Evolutionary conservation across 2,888 invertebrate species (phyloP), one percentile per base, ranked within the genome.

Genomic region (Terebella lapidaria): DNA sequence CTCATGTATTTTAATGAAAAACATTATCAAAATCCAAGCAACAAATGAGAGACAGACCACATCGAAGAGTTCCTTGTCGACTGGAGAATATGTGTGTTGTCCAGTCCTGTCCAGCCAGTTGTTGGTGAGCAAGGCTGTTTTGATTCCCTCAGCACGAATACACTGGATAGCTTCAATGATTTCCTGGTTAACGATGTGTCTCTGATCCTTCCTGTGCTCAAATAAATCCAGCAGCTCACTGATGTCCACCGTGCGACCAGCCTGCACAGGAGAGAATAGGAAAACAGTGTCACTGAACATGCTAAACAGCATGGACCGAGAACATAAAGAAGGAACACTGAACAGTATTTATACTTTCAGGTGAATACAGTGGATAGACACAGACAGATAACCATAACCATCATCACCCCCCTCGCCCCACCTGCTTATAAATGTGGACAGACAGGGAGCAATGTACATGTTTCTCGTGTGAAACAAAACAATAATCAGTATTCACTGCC

Each of bases 81-180:
- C 28, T 10, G 76, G 74, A 10, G 46, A 47, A 53, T 22, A 45
- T 5, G 54, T 52, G 25, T 20, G 29, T 24, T 53, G 27, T 2
- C 52, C 57, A 5, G 53, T 28, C 27, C 45, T 18, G 4, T 45
- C 20, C 54, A 69, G 70, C 76, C 81, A 82, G 72, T 83, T 83
- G 70, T 83, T 83, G 22, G 83, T 82, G 10, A 83, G 74, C 3
- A 83, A 69, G 3, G 80, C 81, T 1, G 80, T 79, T 64, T 80
- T 79, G 56, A 81, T 67, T 5, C 82, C 81, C 56, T 79, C 75
- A 0, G 76, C 73, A 49, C 74, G 68, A 1, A 82, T 72, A 59
- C 74, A 72, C 51, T 69, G 66, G 25, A 80, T 67, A 3, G 77
- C 79, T 46, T 77, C 76, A 2, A 76, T 55, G 68, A 80, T 74